phyloP scores from a whole-genome alignment of 2,888 invertebrate species.

The Corythucha ciliata region DNA sequence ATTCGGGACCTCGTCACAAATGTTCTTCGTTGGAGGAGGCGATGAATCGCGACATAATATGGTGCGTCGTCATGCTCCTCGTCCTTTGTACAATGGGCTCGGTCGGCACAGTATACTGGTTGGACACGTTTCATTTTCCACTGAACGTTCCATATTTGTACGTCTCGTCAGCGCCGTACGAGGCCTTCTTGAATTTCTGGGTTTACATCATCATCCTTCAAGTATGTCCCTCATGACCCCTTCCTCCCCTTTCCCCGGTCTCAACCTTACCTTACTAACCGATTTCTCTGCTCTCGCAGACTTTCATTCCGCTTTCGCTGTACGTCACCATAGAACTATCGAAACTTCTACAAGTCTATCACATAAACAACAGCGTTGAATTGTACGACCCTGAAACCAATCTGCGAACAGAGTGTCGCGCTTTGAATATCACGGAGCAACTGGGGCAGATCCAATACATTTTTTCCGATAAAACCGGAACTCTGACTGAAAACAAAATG shows the following conservation, averaged over 20 bases:
- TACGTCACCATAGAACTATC: slow-evolving; percentile 96
- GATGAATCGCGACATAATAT: slow-evolving; percentile 93
- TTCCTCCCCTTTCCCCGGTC: neutral
- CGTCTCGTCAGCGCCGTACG: slow-evolving; percentile 46
- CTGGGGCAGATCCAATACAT: slow-evolving; percentile 90
- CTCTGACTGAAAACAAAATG: slow-evolving; percentile 96
- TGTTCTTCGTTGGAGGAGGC: slow-evolving; percentile 81
- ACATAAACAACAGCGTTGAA: slow-evolving; percentile 82
- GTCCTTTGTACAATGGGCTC: slow-evolving; percentile 85
- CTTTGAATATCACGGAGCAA: slow-evolving; percentile 94
- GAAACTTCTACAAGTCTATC: slow-evolving; percentile 89
- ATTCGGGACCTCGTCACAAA: slow-evolving; percentile 89
- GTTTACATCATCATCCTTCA: slow-evolving; percentile 92
- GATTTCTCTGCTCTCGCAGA: slow-evolving; percentile 48
- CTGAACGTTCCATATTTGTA: slow-evolving; percentile 41
- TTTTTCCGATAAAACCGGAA: slow-evolving; percentile 97
- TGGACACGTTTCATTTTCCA: slow-evolving; percentile 54
- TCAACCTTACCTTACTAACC: neutral
- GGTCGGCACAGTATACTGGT: slow-evolving; percentile 81
- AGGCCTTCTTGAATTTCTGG: slow-evolving; percentile 84
- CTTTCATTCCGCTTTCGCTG: slow-evolving; percentile 92
- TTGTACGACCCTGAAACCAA: slow-evolving; percentile 77
- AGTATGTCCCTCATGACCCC: too few species aligned
- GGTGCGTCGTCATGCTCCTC: slow-evolving; percentile 87
- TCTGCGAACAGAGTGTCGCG: slow-evolving; percentile 78